These are phyloP conservation scores for Chloroceryle amazona DNA, from an alignment of 2,797 vertebrate species.

Conservation along the genomic window DNA sequence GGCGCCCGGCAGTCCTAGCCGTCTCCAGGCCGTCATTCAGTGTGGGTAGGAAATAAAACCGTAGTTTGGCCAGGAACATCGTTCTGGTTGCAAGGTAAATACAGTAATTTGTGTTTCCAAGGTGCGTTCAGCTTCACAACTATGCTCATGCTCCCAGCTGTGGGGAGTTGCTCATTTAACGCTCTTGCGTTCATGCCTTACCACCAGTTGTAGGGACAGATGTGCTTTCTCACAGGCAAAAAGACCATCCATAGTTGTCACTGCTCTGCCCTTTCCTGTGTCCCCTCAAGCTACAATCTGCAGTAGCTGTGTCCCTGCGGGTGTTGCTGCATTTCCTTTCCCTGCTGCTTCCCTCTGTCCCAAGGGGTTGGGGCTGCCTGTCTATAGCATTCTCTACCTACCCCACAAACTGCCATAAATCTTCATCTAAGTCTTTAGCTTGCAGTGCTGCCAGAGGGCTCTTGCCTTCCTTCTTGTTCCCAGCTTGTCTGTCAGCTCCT, in stretches of 20 bases:
- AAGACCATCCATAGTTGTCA: accelerated
- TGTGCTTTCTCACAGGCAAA: neutral
- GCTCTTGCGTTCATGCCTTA: neutral
- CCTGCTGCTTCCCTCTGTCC: neutral
- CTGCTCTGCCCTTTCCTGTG: neutral
- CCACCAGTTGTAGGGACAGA: neutral
- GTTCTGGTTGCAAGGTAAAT: neutral
- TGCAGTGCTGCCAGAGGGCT: neutral
- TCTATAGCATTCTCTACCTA: neutral
- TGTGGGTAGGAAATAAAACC: accelerated
- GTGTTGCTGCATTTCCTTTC: neutral
- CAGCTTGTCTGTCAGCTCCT: neutral
- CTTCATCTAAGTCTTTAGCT: neutral
- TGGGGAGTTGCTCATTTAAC: neutral
- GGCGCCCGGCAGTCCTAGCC: neutral
- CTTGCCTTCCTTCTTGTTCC: neutral
- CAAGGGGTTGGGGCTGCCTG: neutral
- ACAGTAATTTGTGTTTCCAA: neutral
- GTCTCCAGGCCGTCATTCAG: accelerated
- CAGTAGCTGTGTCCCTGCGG: neutral
- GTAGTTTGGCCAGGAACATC: neutral
- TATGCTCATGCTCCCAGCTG: neutral
- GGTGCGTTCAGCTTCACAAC: neutral
- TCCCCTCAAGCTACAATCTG: neutral
- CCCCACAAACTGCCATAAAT: neutral